These are phyloP conservation scores for Doryteuthis pealeii DNA, from an alignment of 1,140 invertebrate genomes.

Conservation along the genomic window DNA sequence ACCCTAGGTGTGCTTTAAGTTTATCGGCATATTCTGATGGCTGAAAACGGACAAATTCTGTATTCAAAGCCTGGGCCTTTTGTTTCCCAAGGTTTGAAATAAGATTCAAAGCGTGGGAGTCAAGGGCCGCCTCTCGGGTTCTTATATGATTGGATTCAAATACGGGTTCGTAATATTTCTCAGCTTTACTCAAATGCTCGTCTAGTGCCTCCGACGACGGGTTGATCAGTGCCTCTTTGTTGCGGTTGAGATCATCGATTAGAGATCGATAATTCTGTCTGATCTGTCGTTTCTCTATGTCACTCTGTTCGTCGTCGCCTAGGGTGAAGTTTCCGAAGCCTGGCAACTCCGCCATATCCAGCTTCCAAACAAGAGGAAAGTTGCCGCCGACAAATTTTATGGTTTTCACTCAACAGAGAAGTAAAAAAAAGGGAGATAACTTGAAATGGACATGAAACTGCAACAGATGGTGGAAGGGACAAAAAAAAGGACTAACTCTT, in stretches of 20 bases:
- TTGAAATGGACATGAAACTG: too few species aligned
- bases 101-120: conserved; percentile 31
- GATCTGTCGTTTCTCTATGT: neutral
- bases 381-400: too few species aligned
- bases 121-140: conserved; percentile 35
- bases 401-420: too few species aligned
- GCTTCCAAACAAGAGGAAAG: too few species aligned
- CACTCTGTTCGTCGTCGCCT: neutral
- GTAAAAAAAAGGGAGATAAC: too few species aligned
- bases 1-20: conserved; percentile 10
- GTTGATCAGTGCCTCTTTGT: conserved; percentile 5
- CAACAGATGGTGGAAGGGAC: too few species aligned
- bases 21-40: conserved; percentile 34
- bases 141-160: neutral
- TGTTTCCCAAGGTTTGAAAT: conserved; percentile 33
- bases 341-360: neutral
- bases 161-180: neutral
- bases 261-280: conserved; percentile 1
- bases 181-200: neutral
- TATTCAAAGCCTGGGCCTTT: conserved; percentile 38
- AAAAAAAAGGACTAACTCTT: too few species aligned
- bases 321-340: neutral
- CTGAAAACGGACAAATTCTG: conserved; percentile 39
- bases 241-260: neutral
- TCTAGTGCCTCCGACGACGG: neutral